Base-by-base conservation (phyloP, 2,113 vertebrate species). In the Polypterus bichir region DNA sequence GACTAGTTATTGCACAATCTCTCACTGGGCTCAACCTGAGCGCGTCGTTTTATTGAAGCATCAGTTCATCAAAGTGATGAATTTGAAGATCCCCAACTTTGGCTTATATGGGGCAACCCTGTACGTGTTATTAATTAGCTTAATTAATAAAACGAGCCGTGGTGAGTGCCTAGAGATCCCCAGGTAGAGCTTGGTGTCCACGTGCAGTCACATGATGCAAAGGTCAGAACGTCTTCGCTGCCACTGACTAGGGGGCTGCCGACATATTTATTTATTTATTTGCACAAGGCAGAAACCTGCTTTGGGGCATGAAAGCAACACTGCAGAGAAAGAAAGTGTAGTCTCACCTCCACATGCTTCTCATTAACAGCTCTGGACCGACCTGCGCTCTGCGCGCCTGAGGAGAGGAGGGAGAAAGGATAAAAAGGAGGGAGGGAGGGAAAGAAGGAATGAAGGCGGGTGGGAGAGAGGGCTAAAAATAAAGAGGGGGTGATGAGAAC, bases 341-440 rank as follows among this genome's bases (percentile, higher is more conserved):
- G 27, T 79, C 76, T 74, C 73, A 77, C 69, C 80, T 81, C 71
- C 86, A 88, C 88, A 86, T 90, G 89, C 83, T 83, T 86, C 76
- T 69, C 82, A 91, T 91, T 88, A 89, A 73, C 63, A 64, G 65
- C 67, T 66, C 70, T 57, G 76, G 77, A 66, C 68, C 51, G 9
- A 55, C 69, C 63, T 46, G 68, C 67, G 59, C 70, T 69, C 73
- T 73, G 64, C 69, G 70, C 63, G 74, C 57, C 52, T 64, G 67
- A 54, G 62, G 67, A 59, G 68, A 72, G 69, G 68, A 68, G 64
- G 66, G 68, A 52, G 45, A 63, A 8, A 53, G 51, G 10, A 10
- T 5, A 6, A 10, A 2, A 55, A 5, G 5, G 9, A 59, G 44
- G 47, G 57, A 67, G 70, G 70, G 10, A 52, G 51, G 51, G 6